Evolutionary conservation across 2,888 invertebrate genomes (phyloP), one percentile per base, ranked within the genome.

Genomic region (Dynastes maya): DNA sequence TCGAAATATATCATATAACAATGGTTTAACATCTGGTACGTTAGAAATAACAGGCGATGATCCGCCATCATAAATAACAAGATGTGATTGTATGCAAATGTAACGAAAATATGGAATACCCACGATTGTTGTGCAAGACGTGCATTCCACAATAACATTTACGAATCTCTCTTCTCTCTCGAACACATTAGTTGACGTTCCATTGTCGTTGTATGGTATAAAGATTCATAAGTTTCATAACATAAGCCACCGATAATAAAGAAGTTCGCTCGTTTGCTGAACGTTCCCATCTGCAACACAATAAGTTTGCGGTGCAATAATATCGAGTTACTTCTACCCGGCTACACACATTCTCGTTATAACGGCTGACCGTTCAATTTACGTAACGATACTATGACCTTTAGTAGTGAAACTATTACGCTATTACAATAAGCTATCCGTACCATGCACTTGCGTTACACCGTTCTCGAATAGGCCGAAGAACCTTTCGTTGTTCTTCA

Each of bases 341-440:
- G 53, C 45, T 45, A n/a, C 53, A n/a, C 53, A n/a, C 16, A 16
- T n/a, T 27, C 32, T 64, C 37, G 64, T 64, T 70, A n/a, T 53
- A 70, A 70, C 27, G 22, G 53, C 29, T 51, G 53, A 70, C 49
- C 51, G 68, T 70, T 67, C 40, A 37, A 67, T 45, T 67, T 70
- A 70, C 68, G 49, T 70, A 70, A 70, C 51, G 53, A 51, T 49
- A 29, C 68, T 70, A 29, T 70, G 51, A 70, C 68, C 68, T 70
- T 70, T 70, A 70, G 51, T 51, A 32, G 64, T 64, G 51, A 53
- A 70, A 49, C 68, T 51, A 70, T 70, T 70, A 70, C 51, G 53
- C 29, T 70, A 53, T 53, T 70, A 49, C 27, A 22, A 68, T 13
- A 53, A 53, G 2, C 53, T 53, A 51, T 29, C 68, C 68, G 32